Conservation (phyloP, 2,888 invertebrate species). For the Erebia palarica region DNA sequence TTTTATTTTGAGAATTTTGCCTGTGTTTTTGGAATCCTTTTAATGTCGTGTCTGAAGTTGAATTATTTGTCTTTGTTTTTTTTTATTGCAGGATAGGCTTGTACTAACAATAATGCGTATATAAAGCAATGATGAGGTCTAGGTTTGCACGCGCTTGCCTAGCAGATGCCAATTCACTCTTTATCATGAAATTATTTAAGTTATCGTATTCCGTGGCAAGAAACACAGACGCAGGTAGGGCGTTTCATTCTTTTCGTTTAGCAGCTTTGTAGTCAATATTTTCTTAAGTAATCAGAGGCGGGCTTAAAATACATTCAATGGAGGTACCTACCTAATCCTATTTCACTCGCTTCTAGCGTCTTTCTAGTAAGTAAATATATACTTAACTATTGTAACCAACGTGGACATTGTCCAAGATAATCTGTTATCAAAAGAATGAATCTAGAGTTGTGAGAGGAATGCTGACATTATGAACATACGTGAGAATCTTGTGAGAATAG, state of each 20-base stretch:
- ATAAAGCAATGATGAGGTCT: too few relatives aligned
- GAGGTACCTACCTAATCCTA: background rate
- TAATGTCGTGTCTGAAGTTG: slow-evolving; percentile 1
- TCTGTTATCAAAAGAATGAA: slow-evolving; percentile 26
- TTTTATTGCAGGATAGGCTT: too few relatives aligned
- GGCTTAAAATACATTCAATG: slow-evolving; percentile 6
- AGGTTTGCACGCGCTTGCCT: too few relatives aligned
- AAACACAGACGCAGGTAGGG: too few relatives aligned
- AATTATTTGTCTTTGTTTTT: background rate
- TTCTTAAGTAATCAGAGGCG: background rate
- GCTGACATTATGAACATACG: slow-evolving; percentile 3
- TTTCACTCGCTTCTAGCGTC: background rate
- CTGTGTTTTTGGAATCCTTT: background rate
- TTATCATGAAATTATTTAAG: too few relatives aligned
- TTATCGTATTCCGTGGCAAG: too few relatives aligned
- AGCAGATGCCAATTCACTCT: too few relatives aligned
- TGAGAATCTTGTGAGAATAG: slow-evolving; percentile 1
- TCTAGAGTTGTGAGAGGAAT: slow-evolving; percentile 19
- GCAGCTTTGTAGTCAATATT: background rate
- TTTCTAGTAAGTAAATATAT: background rate
- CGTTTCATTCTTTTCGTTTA: background rate
- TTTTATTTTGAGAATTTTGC: slow-evolving; percentile 12
- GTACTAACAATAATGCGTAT: too few relatives aligned
- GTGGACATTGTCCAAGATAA: slow-evolving; percentile 12
- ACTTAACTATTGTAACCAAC: slow-evolving; percentile 10